phyloP scores from a whole-genome alignment of 2,888 invertebrate species.

The Andricus quercusramuli region DNA sequence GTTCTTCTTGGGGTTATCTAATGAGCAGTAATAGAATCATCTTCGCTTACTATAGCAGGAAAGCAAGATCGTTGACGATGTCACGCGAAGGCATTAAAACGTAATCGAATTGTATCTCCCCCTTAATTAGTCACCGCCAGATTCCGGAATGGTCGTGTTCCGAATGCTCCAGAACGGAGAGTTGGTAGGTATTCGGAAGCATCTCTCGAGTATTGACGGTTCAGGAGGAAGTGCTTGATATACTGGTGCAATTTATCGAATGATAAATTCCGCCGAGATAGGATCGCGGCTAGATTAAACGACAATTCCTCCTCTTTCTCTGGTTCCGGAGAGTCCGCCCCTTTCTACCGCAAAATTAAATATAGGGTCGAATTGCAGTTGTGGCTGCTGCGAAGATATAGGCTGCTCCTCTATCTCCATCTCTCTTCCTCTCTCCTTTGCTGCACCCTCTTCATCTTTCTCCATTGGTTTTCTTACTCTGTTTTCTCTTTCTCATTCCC shows the following conservation, averaged over 20 bases:
- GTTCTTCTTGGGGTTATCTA: conserved; percentile 39
- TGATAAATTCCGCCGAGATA: conserved; percentile 77
- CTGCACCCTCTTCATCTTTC: conserved; percentile 43
- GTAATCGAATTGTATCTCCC: conserved; percentile 57
- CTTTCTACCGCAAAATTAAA: conserved; percentile 71
- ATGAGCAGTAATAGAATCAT: conserved; percentile 23
- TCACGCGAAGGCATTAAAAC: conserved; percentile 54
- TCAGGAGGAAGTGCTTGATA: conserved; percentile 69
- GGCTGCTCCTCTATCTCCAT: conserved; percentile 55
- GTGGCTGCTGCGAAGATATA: conserved; percentile 69
- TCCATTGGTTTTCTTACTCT: conserved; percentile 44
- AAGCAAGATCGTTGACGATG: conserved; percentile 43
- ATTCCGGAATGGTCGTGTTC: conserved; percentile 52
- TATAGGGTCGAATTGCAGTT: conserved; percentile 75
- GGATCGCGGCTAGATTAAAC: conserved; percentile 78
- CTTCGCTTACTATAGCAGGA: conserved; percentile 47
- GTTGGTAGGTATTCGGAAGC: conserved; percentile 58
- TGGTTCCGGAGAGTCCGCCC: conserved; percentile 51
- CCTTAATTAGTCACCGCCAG: conserved; percentile 56
- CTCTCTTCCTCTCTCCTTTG: conserved; percentile 50
- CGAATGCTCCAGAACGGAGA: conserved; percentile 7
- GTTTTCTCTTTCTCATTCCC: conserved; percentile 44
- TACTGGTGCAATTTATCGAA: conserved; percentile 76
- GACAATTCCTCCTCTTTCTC: conserved; percentile 68
- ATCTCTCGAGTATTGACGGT: conserved; percentile 66